Base-by-base conservation (phyloP, 2,113 vertebrate species). In the Leptobrachium ailaonicum region DNA sequence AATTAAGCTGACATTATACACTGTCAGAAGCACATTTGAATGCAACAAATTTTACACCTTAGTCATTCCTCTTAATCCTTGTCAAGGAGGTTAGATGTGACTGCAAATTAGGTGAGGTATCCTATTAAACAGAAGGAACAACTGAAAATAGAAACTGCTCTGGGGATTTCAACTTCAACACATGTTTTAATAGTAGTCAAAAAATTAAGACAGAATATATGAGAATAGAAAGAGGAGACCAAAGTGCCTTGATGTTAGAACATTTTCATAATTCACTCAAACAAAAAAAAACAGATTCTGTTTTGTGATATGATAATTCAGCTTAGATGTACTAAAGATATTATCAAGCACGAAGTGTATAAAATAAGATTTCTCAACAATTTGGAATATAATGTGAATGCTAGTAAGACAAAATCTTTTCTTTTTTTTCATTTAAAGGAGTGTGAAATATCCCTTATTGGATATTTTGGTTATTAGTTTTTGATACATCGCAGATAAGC, bases 1-100 rank as follows among this genome's bases (percentile, higher is more conserved):
- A 83, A 42, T 83, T 78, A 84, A 69, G 20, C 43, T 86, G 74
- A 43, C 58, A 73, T 53, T 74, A 74, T 66, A 85, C 73, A 82
- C 66, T 62, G 6, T 82, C 66, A 42, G 0, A 0, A 40, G 62
- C 3, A 45, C 4, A 63, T 85, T 69, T 70, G 53, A 47, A 78
- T 77, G 7, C 71, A 82, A 81, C 63, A 79, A 76, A 74, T 40
- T 32, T 44, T 78, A 41, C 4, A 71, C 62, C 13, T 83, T 62
- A 82, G 47, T 76, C 43, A 66, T 50, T 71, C 41, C 54, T 82
- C 60, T 76, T 50, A 71, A 54, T 71, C 41, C 43, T 11, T 78
- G 63, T 82, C n/a, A 75, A 56, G 14, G 41, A 81, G n/a, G 44
- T 32, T 50, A 10, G 43, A 47, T 56, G 20, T 56, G 1, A 47